These are phyloP conservation scores for Tuta absoluta DNA, from an alignment of 2,888 invertebrate genomes.

Conservation along the genomic window DNA sequence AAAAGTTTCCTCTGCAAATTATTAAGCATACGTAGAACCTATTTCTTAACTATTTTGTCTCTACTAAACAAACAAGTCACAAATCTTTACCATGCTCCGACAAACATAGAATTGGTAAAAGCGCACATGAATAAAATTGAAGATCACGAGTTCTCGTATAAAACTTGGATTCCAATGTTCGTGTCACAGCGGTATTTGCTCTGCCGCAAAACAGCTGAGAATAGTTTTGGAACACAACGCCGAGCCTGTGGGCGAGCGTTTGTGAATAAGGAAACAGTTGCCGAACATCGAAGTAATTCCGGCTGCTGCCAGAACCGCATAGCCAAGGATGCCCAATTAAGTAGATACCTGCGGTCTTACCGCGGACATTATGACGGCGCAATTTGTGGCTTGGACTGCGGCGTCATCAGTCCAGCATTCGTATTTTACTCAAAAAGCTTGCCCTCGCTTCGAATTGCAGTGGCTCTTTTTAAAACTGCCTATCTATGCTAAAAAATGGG, in stretches of 20 bases:
- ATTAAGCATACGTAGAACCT: too few relatives aligned
- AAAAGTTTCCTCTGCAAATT: too few relatives aligned
- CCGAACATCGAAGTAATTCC: slow-evolving; percentile 1
- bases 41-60: too few relatives aligned
- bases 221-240: neutral
- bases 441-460: too few relatives aligned
- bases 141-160: slow-evolving; percentile 12
- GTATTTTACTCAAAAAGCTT: too few relatives aligned
- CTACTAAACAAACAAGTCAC: neutral
- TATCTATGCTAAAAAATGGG: too few relatives aligned
- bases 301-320: neutral
- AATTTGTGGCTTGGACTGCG: too few relatives aligned
- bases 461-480: too few relatives aligned
- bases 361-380: neutral
- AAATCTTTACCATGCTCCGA: neutral
- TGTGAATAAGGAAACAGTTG: slow-evolving; percentile 19
- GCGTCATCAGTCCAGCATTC: too few relatives aligned
- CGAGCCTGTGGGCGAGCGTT: neutral
- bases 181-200: slow-evolving; percentile 9
- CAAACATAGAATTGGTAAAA: neutral
- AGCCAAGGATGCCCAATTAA: slow-evolving; percentile 11
- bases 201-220: neutral
- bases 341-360: neutral
- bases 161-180: slow-evolving; percentile 12
- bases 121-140: neutral